Evolutionary conservation across 2,888 invertebrate genomes (phyloP).

Genomic region (Linyphia triangularis): DNA sequence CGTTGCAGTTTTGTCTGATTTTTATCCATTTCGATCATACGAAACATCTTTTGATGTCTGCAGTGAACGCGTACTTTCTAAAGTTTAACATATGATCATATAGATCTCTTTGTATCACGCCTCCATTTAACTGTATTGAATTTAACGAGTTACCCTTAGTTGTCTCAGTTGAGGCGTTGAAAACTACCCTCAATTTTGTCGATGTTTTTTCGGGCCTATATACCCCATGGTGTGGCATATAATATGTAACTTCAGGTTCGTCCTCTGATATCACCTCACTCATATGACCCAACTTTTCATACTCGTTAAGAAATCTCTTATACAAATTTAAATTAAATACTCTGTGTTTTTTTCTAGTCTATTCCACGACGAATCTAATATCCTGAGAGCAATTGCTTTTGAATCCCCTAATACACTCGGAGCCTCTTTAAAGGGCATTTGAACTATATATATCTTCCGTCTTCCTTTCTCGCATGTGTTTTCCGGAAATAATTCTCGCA

Average conservation of each 20-base stretch:
- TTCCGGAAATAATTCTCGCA: background rate
- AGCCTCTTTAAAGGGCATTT: constrained; percentile 14
- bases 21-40: background rate
- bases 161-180: constrained; percentile 63
- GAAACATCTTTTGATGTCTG: constrained; percentile 4
- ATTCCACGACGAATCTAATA: background rate
- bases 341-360: background rate
- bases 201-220: constrained; percentile 59
- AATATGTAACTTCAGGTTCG: background rate
- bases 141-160: constrained; percentile 78
- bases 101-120: background rate
- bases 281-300: constrained; percentile 30
- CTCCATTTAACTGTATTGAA: constrained; percentile 76
- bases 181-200: constrained; percentile 74
- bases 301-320: background rate
- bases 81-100: background rate
- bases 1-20: background rate
- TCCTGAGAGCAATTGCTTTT: background rate
- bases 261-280: background rate
- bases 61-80: constrained; percentile 7
- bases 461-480: background rate
- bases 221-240: constrained; percentile 35
- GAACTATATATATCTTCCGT: background rate
- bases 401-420: background rate
- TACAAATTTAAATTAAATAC: background rate